These are phyloP conservation scores for Apteryx owenii DNA, from an alignment of 2,113 vertebrate species.

Conservation along the genomic window DNA sequence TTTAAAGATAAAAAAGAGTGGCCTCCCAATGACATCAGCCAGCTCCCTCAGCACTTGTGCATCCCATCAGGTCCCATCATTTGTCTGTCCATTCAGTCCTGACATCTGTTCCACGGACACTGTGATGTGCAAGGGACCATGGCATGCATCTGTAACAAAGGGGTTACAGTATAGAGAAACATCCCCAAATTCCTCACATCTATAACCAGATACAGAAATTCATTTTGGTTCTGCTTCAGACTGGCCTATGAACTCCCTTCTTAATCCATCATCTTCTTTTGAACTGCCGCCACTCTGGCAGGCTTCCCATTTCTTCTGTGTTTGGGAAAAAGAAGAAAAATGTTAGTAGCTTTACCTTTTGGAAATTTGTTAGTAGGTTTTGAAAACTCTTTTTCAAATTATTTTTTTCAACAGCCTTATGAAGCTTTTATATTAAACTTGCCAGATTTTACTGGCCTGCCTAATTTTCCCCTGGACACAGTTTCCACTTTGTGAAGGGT, in stretches of 20 bases:
- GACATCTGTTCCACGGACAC: background rate
- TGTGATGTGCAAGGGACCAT: background rate
- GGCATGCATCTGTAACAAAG: background rate
- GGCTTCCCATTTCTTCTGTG: background rate
- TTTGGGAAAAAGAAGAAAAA: background rate
- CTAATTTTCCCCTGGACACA: background rate
- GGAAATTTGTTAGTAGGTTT: background rate
- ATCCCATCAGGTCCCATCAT: background rate
- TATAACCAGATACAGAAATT: background rate
- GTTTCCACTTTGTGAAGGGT: background rate
- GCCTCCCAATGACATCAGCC: background rate
- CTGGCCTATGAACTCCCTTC: background rate
- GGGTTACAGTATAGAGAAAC: background rate
- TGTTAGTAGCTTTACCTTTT: background rate
- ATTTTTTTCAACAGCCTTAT: background rate
- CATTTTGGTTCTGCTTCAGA: background rate
- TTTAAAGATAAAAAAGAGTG: background rate
- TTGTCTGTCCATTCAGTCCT: background rate
- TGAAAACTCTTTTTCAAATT: background rate
- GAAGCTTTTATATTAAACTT: background rate
- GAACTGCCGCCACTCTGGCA: background rate
- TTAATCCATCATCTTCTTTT: background rate
- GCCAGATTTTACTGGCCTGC: background rate
- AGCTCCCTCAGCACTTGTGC: background rate
- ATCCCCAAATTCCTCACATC: background rate